phyloP scores from a whole-genome alignment of 2,888 invertebrate genomes.

The Eupithecia exiguata region DNA sequence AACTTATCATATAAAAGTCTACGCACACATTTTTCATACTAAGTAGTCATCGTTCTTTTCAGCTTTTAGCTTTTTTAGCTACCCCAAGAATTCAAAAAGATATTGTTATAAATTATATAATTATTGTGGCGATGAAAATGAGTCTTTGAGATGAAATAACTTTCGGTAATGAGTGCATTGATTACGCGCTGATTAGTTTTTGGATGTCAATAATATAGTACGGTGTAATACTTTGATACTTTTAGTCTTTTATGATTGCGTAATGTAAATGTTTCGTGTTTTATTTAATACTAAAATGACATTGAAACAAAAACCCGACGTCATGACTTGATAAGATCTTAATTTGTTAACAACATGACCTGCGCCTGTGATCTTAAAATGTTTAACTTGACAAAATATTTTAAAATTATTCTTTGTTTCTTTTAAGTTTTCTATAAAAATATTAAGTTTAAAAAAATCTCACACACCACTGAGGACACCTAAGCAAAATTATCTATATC shows the following conservation, averaged over 20 bases:
- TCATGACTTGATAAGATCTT: constrained; percentile 69
- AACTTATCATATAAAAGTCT: no score
- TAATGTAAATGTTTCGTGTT: background rate
- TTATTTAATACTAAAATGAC: background rate
- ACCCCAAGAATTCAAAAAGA: background rate
- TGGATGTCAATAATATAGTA: constrained; percentile 3
- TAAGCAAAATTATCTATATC: background rate
- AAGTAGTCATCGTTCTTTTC: no score
- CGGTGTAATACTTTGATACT: background rate
- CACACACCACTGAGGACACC: no score
- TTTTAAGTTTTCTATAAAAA: background rate
- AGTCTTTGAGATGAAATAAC: background rate
- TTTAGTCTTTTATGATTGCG: background rate
- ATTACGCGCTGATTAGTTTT: background rate
- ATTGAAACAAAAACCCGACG: constrained; percentile 42
- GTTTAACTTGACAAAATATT: constrained; percentile 46
- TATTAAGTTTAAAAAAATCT: no score
- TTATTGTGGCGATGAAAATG: background rate
- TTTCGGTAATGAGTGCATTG: background rate
- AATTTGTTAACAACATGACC: constrained; percentile 66
- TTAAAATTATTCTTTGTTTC: background rate
- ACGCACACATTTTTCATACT: no score
- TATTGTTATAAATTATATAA: background rate
- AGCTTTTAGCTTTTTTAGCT: no score
- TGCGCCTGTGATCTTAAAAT: constrained; percentile 54